These are phyloP conservation scores for Elgaria multicarinata DNA, from an alignment of 2,113 vertebrate genomes.

Conservation along the genomic window DNA sequence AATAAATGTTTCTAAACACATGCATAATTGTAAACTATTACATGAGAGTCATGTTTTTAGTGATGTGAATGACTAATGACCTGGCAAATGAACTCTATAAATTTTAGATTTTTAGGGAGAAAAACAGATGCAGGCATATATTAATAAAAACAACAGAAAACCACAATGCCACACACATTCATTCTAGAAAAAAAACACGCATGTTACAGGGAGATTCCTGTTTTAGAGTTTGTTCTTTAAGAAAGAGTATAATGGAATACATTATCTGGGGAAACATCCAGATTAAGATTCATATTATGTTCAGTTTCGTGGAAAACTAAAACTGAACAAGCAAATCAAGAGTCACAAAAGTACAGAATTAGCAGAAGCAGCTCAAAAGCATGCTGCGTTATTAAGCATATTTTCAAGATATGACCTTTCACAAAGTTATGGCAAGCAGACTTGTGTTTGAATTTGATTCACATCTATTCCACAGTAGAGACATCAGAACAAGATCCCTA, in stretches of 20 bases:
- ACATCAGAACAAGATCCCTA: neutral
- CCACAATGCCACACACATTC: neutral
- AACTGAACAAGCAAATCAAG: neutral
- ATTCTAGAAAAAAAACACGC: slow-evolving; percentile 19
- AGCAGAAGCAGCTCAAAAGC: neutral
- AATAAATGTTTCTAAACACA: slow-evolving; percentile 11
- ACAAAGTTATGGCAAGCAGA: neutral
- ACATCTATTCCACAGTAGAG: neutral
- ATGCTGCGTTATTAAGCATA: neutral
- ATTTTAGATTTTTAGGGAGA: slow-evolving; percentile 15
- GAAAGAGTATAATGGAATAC: neutral
- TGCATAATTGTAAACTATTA: neutral
- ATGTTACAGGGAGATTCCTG: neutral
- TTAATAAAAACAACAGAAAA: slow-evolving; percentile 34
- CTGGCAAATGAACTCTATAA: slow-evolving; percentile 14
- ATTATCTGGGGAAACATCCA: neutral
- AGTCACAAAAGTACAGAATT: neutral
- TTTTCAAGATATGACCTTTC: neutral
- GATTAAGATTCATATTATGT: slow-evolving; percentile 3
- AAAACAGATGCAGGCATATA: neutral
- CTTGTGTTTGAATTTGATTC: neutral
- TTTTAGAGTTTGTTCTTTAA: neutral
- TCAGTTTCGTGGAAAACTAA: neutral
- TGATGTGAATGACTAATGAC: neutral
- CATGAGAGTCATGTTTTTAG: neutral